Base-by-base conservation (phyloP, 1,140 invertebrate genomes). In the Drosophila tristis region DNA sequence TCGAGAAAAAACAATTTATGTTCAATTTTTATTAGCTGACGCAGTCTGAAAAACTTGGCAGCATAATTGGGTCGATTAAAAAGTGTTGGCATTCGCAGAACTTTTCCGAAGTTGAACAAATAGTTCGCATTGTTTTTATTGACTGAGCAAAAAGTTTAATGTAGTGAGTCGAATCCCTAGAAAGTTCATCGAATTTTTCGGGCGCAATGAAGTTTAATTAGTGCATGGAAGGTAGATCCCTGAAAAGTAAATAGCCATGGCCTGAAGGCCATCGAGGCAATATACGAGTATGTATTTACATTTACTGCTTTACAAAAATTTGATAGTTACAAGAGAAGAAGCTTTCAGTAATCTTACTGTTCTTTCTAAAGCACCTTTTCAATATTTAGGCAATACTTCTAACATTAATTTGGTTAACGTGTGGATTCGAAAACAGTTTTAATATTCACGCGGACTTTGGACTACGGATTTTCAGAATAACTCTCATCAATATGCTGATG, bases 31-130 rank as follows among this genome's bases (percentile, higher is more conserved):
- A 76, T 75, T 67, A 72, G 74, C 71, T 60, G 63, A 65, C 66
- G 67, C 67, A 65, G 74, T 66, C 64, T n/a, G 35, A 66, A 80
- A 68, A 87, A 74, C 62, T 82, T 75, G 55, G 39, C 78, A 43
- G 59, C 61, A 87, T 87, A 87, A 86, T 86, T 86, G 78, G 82
- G 58, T 81, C 74, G 82, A 86, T 86, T 86, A 87, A 86, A 86
- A 76, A 74, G 73, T 68, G 61, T 53, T 67, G 48, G 62, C 62
- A 78, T 74, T 78, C 61, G 50, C 5, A 42, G 44, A 87, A 86
- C 74, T 86, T 86, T 81, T 29, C 56, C 16, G 16, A 78, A 86
- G 62, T 86, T 78, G 23, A 29, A 5, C 82, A 78, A 87, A 86
- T 86, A 86, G 81, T 86, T 85, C 47, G 54, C 78, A 70, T 64